Percentiles rank a stretch among this genome's conserved stretches.
Conservation (phyloP, 30 jellyfish, hydroid and myxozoan genomes). For the Aurelia aurita complex sp. Pacific region DNA sequence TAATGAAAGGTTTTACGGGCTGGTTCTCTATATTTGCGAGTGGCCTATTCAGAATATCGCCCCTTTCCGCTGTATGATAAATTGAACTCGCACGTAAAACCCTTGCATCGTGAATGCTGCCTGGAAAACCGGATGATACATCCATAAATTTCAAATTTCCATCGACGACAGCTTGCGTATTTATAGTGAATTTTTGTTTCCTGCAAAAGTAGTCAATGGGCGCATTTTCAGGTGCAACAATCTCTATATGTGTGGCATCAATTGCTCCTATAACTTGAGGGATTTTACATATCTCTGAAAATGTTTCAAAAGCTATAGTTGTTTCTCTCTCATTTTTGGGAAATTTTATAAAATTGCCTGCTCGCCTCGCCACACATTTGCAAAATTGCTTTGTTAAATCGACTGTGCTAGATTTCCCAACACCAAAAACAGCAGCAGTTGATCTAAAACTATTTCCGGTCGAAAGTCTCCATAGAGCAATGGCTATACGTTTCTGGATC, state of each 20-base stretch:
- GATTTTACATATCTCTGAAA: slow-evolving; percentile 34
- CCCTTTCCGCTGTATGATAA: slow-evolving; percentile 34
- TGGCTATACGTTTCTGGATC: slow-evolving; percentile 38
- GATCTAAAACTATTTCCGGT: slow-evolving; percentile 62
- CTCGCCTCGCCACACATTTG: not conserved
- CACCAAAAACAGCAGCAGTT: slow-evolving; percentile 64
- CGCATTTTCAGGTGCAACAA: slow-evolving; percentile 45
- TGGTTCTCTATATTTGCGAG: not conserved
- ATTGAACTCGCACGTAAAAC: slow-evolving; percentile 41
- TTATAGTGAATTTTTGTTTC: slow-evolving; percentile 43
- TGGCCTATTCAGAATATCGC: slow-evolving; percentile 14
- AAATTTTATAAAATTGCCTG: slow-evolving; percentile 34
- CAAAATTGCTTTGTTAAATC: slow-evolving; percentile 20
- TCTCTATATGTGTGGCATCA: slow-evolving; percentile 61
- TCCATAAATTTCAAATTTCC: slow-evolving; percentile 43
- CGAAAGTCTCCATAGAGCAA: slow-evolving; percentile 42
- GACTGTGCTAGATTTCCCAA: slow-evolving; percentile 66
- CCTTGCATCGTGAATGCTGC: slow-evolving; percentile 78
- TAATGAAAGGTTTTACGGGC: slow-evolving; percentile 31
- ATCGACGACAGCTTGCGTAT: slow-evolving; percentile 77
- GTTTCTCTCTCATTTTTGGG: slow-evolving; percentile 58
- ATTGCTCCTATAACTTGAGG: slow-evolving; percentile 72
- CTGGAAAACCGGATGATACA: slow-evolving; percentile 74
- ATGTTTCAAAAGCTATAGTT: slow-evolving; percentile 22
- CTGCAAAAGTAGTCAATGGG: slow-evolving; percentile 51